These are phyloP conservation scores for Ectobius pallidus DNA, from an alignment of 2,888 invertebrate genomes.

Conservation along the genomic window DNA sequence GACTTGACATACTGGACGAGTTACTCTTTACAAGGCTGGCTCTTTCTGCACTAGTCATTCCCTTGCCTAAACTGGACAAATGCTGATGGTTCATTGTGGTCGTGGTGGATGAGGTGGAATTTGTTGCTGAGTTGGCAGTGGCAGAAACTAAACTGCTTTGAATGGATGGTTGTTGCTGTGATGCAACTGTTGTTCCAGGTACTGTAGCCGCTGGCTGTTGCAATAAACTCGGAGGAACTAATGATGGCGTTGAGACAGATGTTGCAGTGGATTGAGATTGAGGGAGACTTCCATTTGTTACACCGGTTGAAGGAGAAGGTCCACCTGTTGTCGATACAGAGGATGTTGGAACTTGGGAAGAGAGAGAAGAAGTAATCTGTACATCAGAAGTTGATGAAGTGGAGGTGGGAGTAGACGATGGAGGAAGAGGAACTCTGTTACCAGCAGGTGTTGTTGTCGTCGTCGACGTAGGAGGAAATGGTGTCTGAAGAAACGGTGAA, in stretches of 20 bases:
- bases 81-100: constrained; percentile 53
- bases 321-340: constrained; percentile 29
- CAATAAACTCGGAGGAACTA: constrained; percentile 29
- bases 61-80: constrained; percentile 56
- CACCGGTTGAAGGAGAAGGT: constrained; percentile 26
- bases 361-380: background rate
- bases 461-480: constrained; percentile 31
- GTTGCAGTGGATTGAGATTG: constrained; percentile 19
- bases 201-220: constrained; percentile 40
- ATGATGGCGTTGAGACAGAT: constrained; percentile 14
- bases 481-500: constrained; percentile 30
- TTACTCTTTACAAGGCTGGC: constrained; percentile 57
- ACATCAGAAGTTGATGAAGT: background rate
- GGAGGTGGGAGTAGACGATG: constrained; percentile 24
- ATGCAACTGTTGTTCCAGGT: constrained; percentile 47
- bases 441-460: constrained; percentile 22
- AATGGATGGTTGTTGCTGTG: constrained; percentile 48
- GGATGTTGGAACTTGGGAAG: constrained; percentile 16
- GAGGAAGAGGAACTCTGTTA: constrained; percentile 33
- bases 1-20: constrained; percentile 67
- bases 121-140: constrained; percentile 49
- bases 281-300: constrained; percentile 27
- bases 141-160: constrained; percentile 41
- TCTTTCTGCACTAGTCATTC: constrained; percentile 61
- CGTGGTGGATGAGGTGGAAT: constrained; percentile 59